Conservation (phyloP, 1,140 invertebrate genomes). For the Apolygus lucorum region DNA sequence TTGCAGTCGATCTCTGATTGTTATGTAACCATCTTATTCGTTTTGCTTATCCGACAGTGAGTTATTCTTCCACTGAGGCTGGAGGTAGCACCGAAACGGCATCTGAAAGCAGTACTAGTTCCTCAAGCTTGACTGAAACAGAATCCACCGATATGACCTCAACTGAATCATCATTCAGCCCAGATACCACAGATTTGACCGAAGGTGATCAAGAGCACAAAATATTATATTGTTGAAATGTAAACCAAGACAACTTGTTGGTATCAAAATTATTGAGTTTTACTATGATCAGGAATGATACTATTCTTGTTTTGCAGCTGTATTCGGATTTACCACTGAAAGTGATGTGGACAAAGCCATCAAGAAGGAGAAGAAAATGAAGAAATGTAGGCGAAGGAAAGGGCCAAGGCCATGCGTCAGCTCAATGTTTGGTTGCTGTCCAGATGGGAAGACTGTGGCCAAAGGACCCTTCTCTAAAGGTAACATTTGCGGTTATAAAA, state of each 20-base stretch:
- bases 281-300: too few relatives aligned
- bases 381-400: conserved; percentile 49
- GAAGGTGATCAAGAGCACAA: conserved; percentile 17
- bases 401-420: conserved; percentile 54
- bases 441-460: conserved; percentile 71
- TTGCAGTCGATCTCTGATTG: too few relatives aligned
- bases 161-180: conserved; percentile 7
- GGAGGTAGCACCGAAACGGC: background rate
- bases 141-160: background rate
- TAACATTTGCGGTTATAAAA: conserved; percentile 29
- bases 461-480: conserved; percentile 76
- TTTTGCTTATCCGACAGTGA: too few relatives aligned
- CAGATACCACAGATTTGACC: background rate
- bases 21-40: too few relatives aligned
- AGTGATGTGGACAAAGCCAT: conserved; percentile 42
- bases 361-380: conserved; percentile 41
- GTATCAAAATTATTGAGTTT: conserved; percentile 3
- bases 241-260: background rate
- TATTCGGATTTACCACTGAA: conserved; percentile 34
- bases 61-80: background rate
- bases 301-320: too few relatives aligned
- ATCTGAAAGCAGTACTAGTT: background rate
- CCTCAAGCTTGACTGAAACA: background rate
- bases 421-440: conserved; percentile 79
- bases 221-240: background rate